Evolutionary conservation across 1,140 invertebrate genomes (phyloP).

Genomic region (Sogatella furcifera): DNA sequence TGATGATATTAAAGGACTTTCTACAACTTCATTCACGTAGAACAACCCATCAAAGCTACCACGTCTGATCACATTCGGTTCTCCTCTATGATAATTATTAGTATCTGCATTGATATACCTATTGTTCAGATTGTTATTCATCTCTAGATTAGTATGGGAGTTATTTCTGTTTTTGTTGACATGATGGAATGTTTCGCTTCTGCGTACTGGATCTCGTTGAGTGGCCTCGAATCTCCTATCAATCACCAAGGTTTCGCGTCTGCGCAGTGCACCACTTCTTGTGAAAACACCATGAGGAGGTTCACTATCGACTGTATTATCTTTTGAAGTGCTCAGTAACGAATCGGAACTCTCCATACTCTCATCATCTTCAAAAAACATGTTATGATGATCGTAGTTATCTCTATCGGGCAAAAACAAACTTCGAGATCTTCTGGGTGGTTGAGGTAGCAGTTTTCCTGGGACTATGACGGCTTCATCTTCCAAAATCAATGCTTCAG

Average conservation of each 20-base stretch:
- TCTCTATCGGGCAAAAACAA: conserved; percentile 35
- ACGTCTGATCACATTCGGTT: conserved; percentile 18
- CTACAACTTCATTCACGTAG: conserved; percentile 10
- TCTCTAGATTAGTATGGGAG: no score
- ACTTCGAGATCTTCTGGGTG: conserved; percentile 43
- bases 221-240: background rate
- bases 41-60: conserved; percentile 24
- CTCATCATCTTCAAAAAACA: conserved; percentile 52
- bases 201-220: background rate
- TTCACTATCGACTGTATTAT: conserved; percentile 5
- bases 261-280: background rate
- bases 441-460: conserved; percentile 43
- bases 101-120: background rate
- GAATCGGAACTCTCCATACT: conserved; percentile 57
- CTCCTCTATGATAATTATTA: background rate
- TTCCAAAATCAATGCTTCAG: conserved; percentile 14
- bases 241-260: conserved; percentile 11
- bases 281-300: background rate
- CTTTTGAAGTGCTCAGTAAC: conserved; percentile 49
- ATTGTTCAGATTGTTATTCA: background rate
- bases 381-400: conserved; percentile 29
- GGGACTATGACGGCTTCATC: conserved; percentile 14
- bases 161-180: background rate
- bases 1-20: background rate
- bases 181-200: conserved; percentile 19